Percentiles rank a stretch among this genome's conserved stretches.
phyloP scores from a whole-genome alignment of 2,797 vertebrate species.

The Coilia nasus region DNA sequence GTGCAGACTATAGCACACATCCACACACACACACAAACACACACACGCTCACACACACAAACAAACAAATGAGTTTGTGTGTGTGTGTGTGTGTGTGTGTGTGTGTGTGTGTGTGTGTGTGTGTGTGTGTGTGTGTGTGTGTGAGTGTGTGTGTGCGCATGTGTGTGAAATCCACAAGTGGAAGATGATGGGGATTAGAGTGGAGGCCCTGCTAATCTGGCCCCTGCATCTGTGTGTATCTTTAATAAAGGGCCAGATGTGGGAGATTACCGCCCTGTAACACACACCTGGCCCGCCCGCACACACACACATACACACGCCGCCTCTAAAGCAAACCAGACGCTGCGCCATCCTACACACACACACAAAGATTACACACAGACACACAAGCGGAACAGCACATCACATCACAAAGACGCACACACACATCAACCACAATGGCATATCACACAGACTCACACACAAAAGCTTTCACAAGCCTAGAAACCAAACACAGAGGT shows the following conservation, averaged over 20 bases:
- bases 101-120: no score
- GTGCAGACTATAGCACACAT: no score
- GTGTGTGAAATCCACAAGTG: conserved; percentile 33
- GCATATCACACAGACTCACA: background rate
- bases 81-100: conserved; percentile 26
- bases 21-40: no score
- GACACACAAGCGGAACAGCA: no score
- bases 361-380: background rate
- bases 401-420: no score
- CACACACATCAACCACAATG: no score
- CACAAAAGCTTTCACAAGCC: background rate
- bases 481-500: no score
- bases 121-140: background rate
- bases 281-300: conserved; percentile 30
- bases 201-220: conserved; percentile 35
- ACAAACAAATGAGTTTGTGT: background rate
- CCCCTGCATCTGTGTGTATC: conserved; percentile 20
- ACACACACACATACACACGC: background rate
- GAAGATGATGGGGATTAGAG: conserved; percentile 39
- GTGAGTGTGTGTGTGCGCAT: conserved; percentile 17
- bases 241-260: conserved; percentile 49
- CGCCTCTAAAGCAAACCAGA: no score
- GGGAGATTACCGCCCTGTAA: conserved; percentile 37
- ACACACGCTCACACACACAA: background rate
- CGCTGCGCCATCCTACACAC: background rate